Evolutionary conservation across 2,888 invertebrate species (phyloP).

Genomic region (Tyria jacobaeae): DNA sequence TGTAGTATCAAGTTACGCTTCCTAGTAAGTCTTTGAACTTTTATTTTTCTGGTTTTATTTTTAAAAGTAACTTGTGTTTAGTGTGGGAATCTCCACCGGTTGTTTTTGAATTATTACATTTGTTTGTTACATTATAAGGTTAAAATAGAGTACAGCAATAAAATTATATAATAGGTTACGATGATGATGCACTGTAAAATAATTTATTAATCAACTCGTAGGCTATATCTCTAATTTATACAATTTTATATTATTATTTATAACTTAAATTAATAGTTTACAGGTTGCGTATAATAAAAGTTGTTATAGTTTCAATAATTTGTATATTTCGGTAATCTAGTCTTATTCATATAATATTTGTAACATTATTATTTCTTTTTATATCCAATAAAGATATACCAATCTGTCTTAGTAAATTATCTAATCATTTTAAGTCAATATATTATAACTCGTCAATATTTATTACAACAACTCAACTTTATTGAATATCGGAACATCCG

Average conservation of each 20-base stretch:
- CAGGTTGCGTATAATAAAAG: conserved; percentile 6
- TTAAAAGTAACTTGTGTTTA: conserved; percentile 24
- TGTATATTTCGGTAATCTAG: conserved; percentile 17
- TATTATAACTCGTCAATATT: conserved; percentile 16
- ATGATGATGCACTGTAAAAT: conserved; percentile 21
- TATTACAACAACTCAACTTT: conserved; percentile 29
- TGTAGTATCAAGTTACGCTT: conserved; percentile 65
- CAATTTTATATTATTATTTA: conserved; percentile 27
- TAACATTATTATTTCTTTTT: conserved; percentile 1
- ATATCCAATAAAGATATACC: not conserved
- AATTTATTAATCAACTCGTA: conserved; percentile 21
- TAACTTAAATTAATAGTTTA: conserved; percentile 20
- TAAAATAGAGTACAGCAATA: conserved; percentile 19
- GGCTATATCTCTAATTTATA: conserved; percentile 25
- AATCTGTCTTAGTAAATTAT: conserved; percentile 14
- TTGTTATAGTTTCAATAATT: conserved; percentile 8
- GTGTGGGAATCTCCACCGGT: conserved; percentile 36
- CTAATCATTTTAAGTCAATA: conserved; percentile 24
- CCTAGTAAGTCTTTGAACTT: conserved; percentile 53
- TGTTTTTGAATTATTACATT: conserved; percentile 21
- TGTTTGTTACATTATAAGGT: conserved; percentile 19
- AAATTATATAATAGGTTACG: conserved; percentile 20
- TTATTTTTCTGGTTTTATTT: conserved; percentile 32
- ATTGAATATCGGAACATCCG: conserved; percentile 18
- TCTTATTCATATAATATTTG: conserved; percentile 13